Evolutionary conservation across 2,888 invertebrate species (phyloP).

Genomic region (Rotaria sp.): DNA sequence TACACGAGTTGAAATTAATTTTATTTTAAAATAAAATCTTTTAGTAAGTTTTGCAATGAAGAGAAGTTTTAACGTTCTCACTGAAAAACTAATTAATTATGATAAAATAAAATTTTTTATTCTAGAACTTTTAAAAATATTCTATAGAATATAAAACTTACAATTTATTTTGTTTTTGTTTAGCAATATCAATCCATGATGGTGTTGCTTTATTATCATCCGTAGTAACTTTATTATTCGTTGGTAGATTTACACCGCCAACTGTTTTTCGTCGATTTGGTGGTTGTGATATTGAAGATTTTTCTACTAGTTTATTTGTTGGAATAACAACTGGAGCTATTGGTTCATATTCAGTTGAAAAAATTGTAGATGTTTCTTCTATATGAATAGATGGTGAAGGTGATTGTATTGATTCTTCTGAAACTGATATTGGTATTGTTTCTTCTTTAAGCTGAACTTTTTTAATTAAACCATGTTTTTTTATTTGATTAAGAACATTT

Average conservation of each 20-base stretch:
- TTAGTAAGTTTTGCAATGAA: too few species aligned
- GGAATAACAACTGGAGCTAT: not conserved
- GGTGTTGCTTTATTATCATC: not conserved
- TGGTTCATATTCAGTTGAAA: not conserved
- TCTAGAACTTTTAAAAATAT: too few species aligned
- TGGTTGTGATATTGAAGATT: not conserved
- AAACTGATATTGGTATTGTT: not conserved
- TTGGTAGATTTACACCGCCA: not conserved
- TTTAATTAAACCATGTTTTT: not conserved
- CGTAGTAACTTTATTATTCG: not conserved
- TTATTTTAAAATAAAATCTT: too few species aligned
- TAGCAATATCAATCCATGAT: constrained; percentile 1
- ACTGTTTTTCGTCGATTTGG: not conserved
- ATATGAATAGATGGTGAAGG: not conserved
- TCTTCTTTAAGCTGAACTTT: not conserved
- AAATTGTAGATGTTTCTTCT: not conserved
- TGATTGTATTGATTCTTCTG: not conserved
- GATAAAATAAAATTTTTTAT: too few species aligned
- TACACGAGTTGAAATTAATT: too few species aligned
- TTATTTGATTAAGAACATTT: not conserved
- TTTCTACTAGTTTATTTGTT: not conserved
- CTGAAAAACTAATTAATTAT: too few species aligned
- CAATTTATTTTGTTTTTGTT: constrained; percentile 22
- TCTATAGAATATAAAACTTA: not conserved
- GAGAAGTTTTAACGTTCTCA: too few species aligned